Conservation (phyloP, 2,113 vertebrate species). For the Dasyurus viverrinus region DNA sequence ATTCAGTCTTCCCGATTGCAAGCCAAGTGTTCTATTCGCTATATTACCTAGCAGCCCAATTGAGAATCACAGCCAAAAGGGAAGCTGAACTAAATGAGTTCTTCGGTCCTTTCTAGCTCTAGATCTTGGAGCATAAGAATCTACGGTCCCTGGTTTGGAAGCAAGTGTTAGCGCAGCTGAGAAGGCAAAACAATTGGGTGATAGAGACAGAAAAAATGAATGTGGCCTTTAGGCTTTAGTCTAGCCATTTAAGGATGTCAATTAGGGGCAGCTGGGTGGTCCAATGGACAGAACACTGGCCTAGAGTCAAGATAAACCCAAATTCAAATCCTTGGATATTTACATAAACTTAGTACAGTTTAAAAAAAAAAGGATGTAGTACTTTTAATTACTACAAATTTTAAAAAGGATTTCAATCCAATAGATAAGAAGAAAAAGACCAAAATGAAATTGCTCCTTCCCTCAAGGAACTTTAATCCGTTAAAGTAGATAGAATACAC, state of each 20-base stretch:
- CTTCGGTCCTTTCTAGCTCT: neutral
- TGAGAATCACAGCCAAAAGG: neutral
- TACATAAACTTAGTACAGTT: too few relatives aligned
- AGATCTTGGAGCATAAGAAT: neutral
- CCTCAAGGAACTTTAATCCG: neutral
- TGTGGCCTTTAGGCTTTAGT: neutral
- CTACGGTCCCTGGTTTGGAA: neutral
- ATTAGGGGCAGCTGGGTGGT: too few relatives aligned
- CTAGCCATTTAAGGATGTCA: neutral
- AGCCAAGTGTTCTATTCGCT: neutral
- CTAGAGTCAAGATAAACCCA: too few relatives aligned
- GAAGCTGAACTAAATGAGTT: neutral
- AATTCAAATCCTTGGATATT: too few relatives aligned
- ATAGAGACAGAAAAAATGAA: neutral
- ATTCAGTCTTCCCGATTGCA: neutral
- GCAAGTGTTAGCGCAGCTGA: neutral
- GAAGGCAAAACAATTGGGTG: neutral
- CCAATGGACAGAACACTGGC: too few relatives aligned
- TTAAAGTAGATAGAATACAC: neutral
- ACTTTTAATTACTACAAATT: too few relatives aligned
- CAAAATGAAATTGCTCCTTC: neutral
- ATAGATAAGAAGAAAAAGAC: neutral
- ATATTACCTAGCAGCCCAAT: neutral
- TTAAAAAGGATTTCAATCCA: too few relatives aligned
- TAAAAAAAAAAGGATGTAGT: too few relatives aligned